Evolutionary conservation across 2,113 vertebrate genomes (phyloP).

Genomic region (Gavialis gangeticus): DNA sequence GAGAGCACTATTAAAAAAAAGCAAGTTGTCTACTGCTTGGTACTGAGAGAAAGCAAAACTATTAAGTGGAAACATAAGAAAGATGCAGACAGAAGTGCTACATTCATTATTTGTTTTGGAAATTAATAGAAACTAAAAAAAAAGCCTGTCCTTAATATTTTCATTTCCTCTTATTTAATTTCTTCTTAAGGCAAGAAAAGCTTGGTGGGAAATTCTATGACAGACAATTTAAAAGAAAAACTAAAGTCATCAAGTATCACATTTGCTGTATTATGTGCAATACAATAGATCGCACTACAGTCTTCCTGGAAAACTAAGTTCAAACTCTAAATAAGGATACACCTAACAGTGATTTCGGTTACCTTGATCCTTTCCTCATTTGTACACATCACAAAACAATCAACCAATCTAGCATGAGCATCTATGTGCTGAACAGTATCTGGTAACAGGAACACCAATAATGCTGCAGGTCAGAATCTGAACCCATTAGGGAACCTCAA

Average conservation of each 20-base stretch:
- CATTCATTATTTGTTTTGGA: not conserved
- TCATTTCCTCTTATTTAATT: not conserved
- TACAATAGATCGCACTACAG: not conserved
- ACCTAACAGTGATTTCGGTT: not conserved
- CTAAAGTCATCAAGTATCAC: not conserved
- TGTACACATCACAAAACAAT: not conserved
- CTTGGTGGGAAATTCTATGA: constrained; percentile 27
- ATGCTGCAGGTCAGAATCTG: not conserved
- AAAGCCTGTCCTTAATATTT: not conserved
- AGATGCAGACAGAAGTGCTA: not conserved
- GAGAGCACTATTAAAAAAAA: not conserved
- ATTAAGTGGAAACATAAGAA: accelerated
- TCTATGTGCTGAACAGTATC: not conserved
- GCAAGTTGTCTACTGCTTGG: not conserved
- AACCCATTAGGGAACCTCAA: not conserved
- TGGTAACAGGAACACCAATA: not conserved
- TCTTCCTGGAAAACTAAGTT: not conserved
- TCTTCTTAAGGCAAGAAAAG: not conserved
- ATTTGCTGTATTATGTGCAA: not conserved
- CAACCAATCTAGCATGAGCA: not conserved
- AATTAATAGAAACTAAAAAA: constrained; percentile 23
- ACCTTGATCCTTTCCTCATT: not conserved
- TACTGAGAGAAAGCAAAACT: not conserved
- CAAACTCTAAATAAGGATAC: not conserved
- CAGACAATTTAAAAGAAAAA: not conserved